Evolutionary conservation across 2,797 vertebrate genomes (phyloP), one percentile per base, ranked within the genome.

Genomic region (Taenioides sp.): DNA sequence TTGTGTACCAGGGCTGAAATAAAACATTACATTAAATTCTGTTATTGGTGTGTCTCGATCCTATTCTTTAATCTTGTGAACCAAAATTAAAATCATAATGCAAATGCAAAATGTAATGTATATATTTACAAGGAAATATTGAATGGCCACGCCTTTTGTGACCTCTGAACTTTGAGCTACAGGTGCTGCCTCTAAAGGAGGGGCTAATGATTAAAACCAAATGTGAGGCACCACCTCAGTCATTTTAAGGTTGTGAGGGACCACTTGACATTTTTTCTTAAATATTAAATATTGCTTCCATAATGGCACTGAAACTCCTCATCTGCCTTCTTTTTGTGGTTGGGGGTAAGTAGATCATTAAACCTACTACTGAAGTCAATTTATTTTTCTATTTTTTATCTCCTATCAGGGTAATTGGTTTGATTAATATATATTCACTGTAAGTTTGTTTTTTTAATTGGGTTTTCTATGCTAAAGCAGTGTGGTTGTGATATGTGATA

Each of bases 181-280:
- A 12, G n/a, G 67, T 50, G 14, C 71, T 63, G 4, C 76, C 69
- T 65, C 22, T 2, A 0, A 31, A 86, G 87, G 88, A 72, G 87
- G 81, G 86, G 85, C 76, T 72, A 66, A 65, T 73, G 64, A 76
- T 77, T 85, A 85, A 88, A 89, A 85, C 72, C 31, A 2, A 62
- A 65, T 7, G 14, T 11, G 58, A 18, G n/a, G 76, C 25, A 62
- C 40, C 61, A 17, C 31, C 75, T 47, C 23, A 47, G 7, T 37
- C 34, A 66, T 61, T 66, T 52, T 28, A 25, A 47, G 27, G 16
- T 31, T 75, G 40, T n/a, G 67, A 57, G 22, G 5, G 52, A 6
- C 31, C 28, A 27, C 23, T 37, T 25, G 66, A 1, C 0, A 63
- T 9, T 66, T 18, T 52, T 16, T 43, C 27, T 37, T 59, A 6